Evolutionary conservation across 1,140 invertebrate genomes (phyloP).

Genomic region (Coelopa frigida): DNA sequence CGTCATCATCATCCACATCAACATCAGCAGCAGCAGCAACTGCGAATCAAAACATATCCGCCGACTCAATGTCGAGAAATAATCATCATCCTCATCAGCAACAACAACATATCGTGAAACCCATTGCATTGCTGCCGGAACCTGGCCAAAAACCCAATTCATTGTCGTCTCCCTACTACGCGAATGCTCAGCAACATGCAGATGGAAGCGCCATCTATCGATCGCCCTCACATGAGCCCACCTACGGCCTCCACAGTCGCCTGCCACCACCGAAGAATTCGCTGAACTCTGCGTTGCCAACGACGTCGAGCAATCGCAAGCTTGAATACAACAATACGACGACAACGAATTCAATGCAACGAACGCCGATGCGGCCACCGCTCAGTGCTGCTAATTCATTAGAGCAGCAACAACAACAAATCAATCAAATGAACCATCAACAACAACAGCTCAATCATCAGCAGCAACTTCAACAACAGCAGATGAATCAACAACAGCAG

Average conservation of each 20-base stretch:
- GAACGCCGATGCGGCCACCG: no score
- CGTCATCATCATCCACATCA: no score
- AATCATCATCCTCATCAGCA: conserved; percentile 15
- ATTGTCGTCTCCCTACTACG: conserved; percentile 11
- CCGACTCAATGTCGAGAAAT: conserved; percentile 19
- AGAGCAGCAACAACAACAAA: no score
- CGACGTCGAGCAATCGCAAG: conserved; percentile 19
- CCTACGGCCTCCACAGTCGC: conserved; percentile 16
- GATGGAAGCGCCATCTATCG: conserved; percentile 1
- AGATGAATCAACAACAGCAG: no score
- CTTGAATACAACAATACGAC: conserved; percentile 37
- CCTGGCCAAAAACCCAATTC: conserved; percentile 5
- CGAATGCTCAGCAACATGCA: conserved; percentile 11
- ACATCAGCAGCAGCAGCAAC: no score
- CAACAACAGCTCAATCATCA: no score
- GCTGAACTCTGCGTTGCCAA: conserved; percentile 10
- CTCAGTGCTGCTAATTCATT: no score
- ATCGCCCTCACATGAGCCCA: conserved; percentile 17
- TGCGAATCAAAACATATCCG: conserved; percentile 41
- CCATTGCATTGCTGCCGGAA: conserved; percentile 12
- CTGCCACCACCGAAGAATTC: conserved; percentile 26
- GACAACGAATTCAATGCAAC: no score
- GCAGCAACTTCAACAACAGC: no score
- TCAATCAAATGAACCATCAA: no score
- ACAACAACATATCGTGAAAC: conserved; percentile 34